Conservation (phyloP, 2,888 invertebrate species). For the Pharmacophagus antenor region DNA sequence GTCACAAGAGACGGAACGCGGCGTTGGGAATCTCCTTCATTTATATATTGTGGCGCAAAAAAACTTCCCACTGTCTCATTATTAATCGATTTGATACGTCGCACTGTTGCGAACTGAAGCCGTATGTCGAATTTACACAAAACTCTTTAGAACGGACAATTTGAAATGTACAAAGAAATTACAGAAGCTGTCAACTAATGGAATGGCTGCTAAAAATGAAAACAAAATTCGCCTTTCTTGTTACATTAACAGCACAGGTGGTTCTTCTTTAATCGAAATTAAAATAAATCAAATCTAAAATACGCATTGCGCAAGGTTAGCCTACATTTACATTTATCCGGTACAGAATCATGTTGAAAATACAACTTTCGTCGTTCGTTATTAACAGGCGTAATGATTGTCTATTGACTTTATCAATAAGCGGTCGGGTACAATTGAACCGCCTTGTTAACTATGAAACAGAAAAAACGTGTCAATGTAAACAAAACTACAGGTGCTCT, state of each 20-base stretch:
- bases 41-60: conserved; percentile 36
- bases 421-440: conserved; percentile 59
- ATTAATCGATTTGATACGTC: conserved; percentile 39
- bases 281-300: conserved; percentile 25
- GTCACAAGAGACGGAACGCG: conserved; percentile 43
- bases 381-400: conserved; percentile 65
- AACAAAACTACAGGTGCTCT: conserved; percentile 52
- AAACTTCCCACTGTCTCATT: conserved; percentile 40
- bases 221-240: conserved; percentile 26
- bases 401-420: conserved; percentile 72
- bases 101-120: conserved; percentile 33
- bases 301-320: conserved; percentile 20
- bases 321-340: conserved; percentile 22
- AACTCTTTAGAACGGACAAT: conserved; percentile 6
- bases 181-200: conserved; percentile 15
- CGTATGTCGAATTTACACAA: conserved; percentile 32
- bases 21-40: conserved; percentile 54
- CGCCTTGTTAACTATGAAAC: conserved; percentile 66
- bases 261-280: conserved; percentile 25
- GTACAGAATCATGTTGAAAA: conserved; percentile 11
- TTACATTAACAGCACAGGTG: conserved; percentile 30
- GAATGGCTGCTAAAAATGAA: conserved; percentile 24
- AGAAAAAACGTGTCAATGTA: conserved; percentile 72
- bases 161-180: conserved; percentile 4
- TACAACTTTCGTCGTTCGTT: conserved; percentile 38